Evolutionary conservation across 2,797 vertebrate species (phyloP).

Genomic region (Argyrosomus regius): DNA sequence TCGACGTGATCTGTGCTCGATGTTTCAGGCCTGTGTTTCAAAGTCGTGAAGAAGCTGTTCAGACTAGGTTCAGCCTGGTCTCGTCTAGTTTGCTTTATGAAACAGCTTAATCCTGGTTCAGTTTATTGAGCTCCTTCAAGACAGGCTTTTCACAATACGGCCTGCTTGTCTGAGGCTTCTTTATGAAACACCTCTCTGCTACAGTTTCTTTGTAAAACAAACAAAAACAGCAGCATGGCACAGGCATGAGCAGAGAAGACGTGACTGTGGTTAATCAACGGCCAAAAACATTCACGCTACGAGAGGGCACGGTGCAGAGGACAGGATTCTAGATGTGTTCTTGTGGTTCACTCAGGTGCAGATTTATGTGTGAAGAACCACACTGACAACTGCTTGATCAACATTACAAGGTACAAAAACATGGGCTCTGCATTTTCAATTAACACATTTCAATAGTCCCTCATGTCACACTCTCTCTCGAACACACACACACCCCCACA

Average conservation of each 20-base stretch:
- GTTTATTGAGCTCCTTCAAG: not conserved
- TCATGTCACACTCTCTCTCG: not conserved
- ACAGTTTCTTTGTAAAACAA: conserved; percentile 11
- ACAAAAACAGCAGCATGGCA: conserved; percentile 1
- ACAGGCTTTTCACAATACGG: not conserved
- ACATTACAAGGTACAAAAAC: conserved; percentile 44
- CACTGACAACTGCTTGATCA: conserved; percentile 17
- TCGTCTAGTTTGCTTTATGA: not conserved
- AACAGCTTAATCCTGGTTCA: conserved; percentile 1
- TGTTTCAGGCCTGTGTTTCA: not conserved
- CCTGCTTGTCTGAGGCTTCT: not conserved
- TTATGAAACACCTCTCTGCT: conserved; percentile 18
- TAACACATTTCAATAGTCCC: conserved; percentile 34
- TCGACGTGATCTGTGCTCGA: not conserved
- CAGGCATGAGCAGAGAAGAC: conserved; percentile 9
- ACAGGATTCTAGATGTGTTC: conserved; percentile 2
- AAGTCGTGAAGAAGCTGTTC: not conserved
- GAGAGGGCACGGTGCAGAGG: conserved; percentile 6
- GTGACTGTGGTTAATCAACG: conserved; percentile 16
- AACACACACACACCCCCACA: not conserved
- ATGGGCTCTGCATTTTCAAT: conserved; percentile 43
- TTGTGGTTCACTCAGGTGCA: conserved; percentile 25
- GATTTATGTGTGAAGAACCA: conserved; percentile 18
- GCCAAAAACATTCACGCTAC: conserved; percentile 20
- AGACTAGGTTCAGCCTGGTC: not conserved